Percentiles rank a stretch among this genome's conserved stretches.
phyloP scores from a whole-genome alignment of 2,797 vertebrate genomes.

The Enteromius radiatus region DNA sequence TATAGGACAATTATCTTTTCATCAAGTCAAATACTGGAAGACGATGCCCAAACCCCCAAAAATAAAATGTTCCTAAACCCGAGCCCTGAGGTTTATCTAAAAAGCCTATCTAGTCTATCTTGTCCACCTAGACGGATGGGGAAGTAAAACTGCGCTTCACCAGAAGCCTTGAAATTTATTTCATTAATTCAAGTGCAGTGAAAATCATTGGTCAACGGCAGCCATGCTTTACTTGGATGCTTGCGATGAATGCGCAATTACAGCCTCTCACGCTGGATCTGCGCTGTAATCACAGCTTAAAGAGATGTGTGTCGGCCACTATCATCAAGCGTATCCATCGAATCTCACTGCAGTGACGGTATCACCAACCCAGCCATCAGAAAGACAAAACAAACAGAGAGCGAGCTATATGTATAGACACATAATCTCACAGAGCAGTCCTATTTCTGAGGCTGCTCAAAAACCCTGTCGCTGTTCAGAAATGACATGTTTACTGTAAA shows the following conservation, averaged over 20 bases:
- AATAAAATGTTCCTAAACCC: constrained; percentile 11
- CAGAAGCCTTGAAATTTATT: constrained; percentile 50
- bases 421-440: not conserved
- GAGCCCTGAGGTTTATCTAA: constrained; percentile 44
- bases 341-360: constrained; percentile 10
- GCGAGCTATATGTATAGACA: constrained; percentile 9
- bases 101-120: too few relatives aligned
- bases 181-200: constrained; percentile 52
- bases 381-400: constrained; percentile 39
- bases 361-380: constrained; percentile 20
- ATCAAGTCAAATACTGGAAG: constrained; percentile 34
- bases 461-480: constrained; percentile 44
- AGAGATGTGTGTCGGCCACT: not conserved
- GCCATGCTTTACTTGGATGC: constrained; percentile 53
- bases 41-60: not conserved
- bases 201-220: constrained; percentile 57
- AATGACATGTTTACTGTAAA: constrained; percentile 68
- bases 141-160: not conserved
- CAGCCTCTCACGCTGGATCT: constrained; percentile 57
- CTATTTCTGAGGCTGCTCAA: constrained; percentile 27
- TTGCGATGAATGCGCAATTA: constrained; percentile 60
- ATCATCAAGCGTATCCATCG: not conserved
- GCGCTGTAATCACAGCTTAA: constrained; percentile 26
- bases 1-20: constrained; percentile 31
- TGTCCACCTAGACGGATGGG: constrained; percentile 29